Conservation (phyloP, 2,113 vertebrate genomes). For the Platichthys flesus region DNA sequence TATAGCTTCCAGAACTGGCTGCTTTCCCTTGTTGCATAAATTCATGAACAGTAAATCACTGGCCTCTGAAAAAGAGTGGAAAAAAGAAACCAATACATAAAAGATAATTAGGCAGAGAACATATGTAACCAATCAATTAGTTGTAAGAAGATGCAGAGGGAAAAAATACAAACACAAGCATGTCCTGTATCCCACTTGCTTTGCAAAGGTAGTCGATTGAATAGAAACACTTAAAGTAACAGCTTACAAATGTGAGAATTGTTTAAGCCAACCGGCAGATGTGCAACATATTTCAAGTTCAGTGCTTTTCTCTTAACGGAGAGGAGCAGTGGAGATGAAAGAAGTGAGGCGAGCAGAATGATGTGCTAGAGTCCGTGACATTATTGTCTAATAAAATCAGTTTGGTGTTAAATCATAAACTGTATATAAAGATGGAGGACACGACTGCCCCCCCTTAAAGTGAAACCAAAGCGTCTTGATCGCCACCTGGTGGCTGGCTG, state of each 20-base stretch:
- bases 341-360: background rate
- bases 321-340: background rate
- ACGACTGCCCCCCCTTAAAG: too few species aligned
- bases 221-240: background rate
- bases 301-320: background rate
- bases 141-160: conserved; percentile 7
- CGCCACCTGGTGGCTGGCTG: too few species aligned
- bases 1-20: conserved; percentile 77
- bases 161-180: conserved; percentile 16
- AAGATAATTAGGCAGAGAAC: conserved; percentile 78
- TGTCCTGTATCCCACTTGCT: conserved; percentile 7
- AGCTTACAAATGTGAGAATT: conserved; percentile 1
- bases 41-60: conserved; percentile 83
- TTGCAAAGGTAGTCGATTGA: background rate
- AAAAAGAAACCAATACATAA: conserved; percentile 73
- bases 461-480: too few species aligned
- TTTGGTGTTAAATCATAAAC: background rate
- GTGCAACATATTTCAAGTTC: conserved; percentile 10
- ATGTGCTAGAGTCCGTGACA: background rate
- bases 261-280: conserved; percentile 14
- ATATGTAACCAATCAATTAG: conserved; percentile 75
- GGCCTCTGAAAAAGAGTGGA: conserved; percentile 47
- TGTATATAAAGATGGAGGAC: too few species aligned
- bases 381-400: background rate
- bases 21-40: conserved; percentile 79